Conservation (phyloP, 2,113 vertebrate genomes). For the Pteruthius melanotis region DNA sequence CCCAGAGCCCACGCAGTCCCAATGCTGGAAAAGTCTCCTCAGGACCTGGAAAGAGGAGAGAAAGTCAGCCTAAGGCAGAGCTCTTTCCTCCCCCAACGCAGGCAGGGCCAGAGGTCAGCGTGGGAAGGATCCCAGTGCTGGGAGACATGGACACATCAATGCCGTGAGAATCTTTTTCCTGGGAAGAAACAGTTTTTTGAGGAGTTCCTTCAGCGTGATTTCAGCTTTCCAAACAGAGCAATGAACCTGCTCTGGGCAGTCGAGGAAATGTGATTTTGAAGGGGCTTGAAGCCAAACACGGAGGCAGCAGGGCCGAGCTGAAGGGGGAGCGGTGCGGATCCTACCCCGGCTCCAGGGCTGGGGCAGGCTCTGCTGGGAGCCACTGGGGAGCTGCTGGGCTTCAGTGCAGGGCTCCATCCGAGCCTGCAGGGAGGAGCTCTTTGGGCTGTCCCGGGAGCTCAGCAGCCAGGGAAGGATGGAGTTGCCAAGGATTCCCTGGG, state of each 20-base stretch:
- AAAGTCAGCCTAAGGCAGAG: background rate
- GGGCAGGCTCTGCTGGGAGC: background rate
- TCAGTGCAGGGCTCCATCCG: rapidly evolving
- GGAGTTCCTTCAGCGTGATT: background rate
- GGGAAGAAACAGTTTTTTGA: background rate
- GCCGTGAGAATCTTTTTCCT: background rate
- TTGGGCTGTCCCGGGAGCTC: background rate
- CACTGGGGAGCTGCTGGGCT: background rate
- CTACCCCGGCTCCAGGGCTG: background rate
- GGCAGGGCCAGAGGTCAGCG: background rate
- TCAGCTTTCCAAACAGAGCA: background rate
- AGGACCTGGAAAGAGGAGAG: background rate
- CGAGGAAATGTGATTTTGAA: background rate
- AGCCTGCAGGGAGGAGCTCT: background rate
- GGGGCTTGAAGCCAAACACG: background rate
- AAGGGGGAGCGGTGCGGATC: no score
- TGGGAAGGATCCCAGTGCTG: background rate
- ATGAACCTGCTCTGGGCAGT: rapidly evolving
- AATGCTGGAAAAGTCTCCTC: background rate
- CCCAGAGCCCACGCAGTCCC: background rate
- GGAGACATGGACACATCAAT: background rate
- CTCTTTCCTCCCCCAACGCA: background rate
- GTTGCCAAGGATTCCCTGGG: background rate
- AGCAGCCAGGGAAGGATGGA: rapidly evolving
- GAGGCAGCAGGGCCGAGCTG: background rate